These are phyloP conservation scores for Fistularia tabacaria DNA, from an alignment of 2,797 vertebrate species.

Conservation along the genomic window DNA sequence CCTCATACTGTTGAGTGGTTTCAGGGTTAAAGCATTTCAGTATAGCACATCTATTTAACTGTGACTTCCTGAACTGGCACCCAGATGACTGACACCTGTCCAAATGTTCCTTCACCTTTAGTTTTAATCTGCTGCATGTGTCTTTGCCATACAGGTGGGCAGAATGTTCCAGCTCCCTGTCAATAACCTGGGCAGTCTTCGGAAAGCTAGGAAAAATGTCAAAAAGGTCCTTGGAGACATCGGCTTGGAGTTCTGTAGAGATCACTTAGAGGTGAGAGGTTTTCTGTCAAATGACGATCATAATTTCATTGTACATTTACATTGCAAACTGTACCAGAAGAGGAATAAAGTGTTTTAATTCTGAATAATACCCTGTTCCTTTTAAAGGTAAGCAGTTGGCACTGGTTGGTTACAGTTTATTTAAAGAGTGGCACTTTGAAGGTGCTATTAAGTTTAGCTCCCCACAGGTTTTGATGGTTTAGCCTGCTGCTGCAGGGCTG, in stretches of 20 bases:
- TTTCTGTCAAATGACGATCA: background rate
- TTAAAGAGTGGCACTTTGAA: no score
- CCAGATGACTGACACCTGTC: constrained; percentile 5
- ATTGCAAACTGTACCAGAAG: background rate
- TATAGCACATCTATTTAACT: no score
- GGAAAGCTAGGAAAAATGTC: constrained; percentile 98
- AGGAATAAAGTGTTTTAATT: background rate
- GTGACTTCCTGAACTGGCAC: background rate
- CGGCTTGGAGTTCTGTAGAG: constrained; percentile 97
- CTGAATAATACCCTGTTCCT: background rate
- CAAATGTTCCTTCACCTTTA: constrained; percentile 4
- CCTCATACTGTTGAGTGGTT: no score
- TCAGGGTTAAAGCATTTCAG: no score
- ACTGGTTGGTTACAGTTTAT: no score
- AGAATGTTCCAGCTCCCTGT: constrained; percentile 99
- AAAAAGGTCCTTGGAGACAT: constrained; percentile 98
- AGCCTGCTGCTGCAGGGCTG: background rate
- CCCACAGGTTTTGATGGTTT: background rate
- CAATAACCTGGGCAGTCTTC: constrained; percentile 99
- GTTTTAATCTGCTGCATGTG: constrained; percentile 13
- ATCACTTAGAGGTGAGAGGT: constrained; percentile 89
- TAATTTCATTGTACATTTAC: background rate
- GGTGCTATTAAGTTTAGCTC: constrained; percentile 2
- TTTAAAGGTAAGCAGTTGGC: no score
- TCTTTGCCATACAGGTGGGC: constrained; percentile 72